Base-by-base conservation (phyloP, 2,113 vertebrate species). In the Calyptomena viridis region DNA sequence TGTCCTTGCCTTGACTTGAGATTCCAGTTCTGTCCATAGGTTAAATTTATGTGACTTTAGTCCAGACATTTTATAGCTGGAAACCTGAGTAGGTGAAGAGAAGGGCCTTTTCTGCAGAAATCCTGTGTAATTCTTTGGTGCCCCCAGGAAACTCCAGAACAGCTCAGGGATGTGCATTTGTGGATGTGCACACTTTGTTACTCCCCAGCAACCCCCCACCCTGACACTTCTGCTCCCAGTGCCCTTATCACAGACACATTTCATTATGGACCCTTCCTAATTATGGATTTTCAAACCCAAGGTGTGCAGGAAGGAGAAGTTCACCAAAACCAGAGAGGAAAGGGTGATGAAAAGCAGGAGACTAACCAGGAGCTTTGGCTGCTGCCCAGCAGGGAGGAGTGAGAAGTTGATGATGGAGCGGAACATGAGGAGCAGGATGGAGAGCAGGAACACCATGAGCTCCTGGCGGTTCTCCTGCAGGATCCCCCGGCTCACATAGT, bases 391-490 rank as follows among this genome's bases (percentile, higher is more conserved):
- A 4, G 95, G 90, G 22, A 98, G 96, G 39, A 98, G 95, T 0
- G 76, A 84, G 97, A 98, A 99, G 98, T 98, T 99, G 96, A 98
- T 92, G 82, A 98, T 10, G 4, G 99, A 99, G 20, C 98, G 98
- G 6, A 98, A 91, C 97, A 99, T 98, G 85, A 98, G 87, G 12
- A 98, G 75, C 64, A 98, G 15, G 50, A 99, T 78, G 81, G 97
- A 98, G 35, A 99, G 94, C 19, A 98, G 96, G 21, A 99, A 99
- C 12, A 91, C 98, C 0, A 97, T 47, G 79, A 99, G 98, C 97
- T 99, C 98, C 97, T 98, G 98, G 22, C 97, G 95, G 88, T 99
- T 99, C 96, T 99, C 98, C 96, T 99, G 98, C 96, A 99, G 97
- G 58, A 99, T 97, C 3, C 98, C 98, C 15, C 98, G 97, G 27